Evolutionary conservation across 2,888 invertebrate species (phyloP).

Genomic region (Nemotelus nigrinus): DNA sequence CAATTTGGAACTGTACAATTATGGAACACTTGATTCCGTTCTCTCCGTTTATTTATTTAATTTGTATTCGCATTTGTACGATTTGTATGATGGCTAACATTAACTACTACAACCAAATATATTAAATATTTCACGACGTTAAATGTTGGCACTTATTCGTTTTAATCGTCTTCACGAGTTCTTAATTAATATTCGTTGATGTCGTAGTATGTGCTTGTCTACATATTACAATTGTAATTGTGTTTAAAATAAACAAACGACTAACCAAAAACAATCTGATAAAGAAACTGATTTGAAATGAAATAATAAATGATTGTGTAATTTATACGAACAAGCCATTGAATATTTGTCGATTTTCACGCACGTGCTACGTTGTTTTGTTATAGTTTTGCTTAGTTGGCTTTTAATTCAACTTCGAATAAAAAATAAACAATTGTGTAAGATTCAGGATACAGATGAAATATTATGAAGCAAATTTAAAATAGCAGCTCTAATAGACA

Average conservation of each 20-base stretch:
- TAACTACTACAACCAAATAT: constrained; percentile 6
- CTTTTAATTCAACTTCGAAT: not conserved
- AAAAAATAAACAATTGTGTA: not conserved
- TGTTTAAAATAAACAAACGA: not conserved
- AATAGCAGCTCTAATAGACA: not conserved
- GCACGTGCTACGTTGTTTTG: not conserved
- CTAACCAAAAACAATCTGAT: not conserved
- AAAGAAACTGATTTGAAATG: not conserved
- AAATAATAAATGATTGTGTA: not conserved
- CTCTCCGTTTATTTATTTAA: constrained; percentile 36
- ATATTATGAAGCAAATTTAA: not conserved
- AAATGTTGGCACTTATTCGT: constrained; percentile 3
- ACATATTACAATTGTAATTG: not conserved
- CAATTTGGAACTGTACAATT: constrained; percentile 34
- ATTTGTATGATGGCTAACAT: constrained; percentile 27
- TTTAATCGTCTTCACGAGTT: not conserved
- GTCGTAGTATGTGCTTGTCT: not conserved
- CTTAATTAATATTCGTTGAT: not conserved
- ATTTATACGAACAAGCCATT: too few species aligned
- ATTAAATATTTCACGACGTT: constrained; percentile 24
- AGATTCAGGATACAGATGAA: too few species aligned
- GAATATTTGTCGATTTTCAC: not conserved
- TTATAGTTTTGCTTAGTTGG: not conserved
- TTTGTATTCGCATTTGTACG: constrained; percentile 30
- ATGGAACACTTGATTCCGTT: not conserved